Evolutionary conservation across 2,113 vertebrate species (phyloP), one percentile per base, ranked within the genome.

Genomic region (Corythaeola cristata): DNA sequence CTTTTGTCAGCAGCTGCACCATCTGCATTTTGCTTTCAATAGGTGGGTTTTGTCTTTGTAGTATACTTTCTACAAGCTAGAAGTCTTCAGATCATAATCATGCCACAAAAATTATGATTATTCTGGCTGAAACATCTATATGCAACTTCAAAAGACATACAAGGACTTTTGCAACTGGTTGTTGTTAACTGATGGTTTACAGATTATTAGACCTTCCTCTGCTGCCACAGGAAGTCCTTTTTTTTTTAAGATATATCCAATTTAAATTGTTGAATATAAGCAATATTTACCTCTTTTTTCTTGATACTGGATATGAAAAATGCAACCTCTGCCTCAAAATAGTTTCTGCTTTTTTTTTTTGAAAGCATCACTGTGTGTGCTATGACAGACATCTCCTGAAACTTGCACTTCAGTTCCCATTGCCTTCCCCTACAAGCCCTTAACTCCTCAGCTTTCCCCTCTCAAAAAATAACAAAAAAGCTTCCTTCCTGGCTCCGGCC

Each of bases 281-380:
- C 5, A 3, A 66, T 33, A 69, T 71, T 81, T 66, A 53, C 9
- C 17, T 58, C 12, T 76, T 60, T 58, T 55, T 35, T 6, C 12
- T 83, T 0, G 0, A 11, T 52, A 6, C 3, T 74, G 12, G 6
- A 26, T 62, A 77, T 4, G 6, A 78, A 74, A 74, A 62, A 35
- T 39, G 7, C 4, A 77, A 12, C 2, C 4, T 67, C 12, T 76
- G 19, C 13, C 13, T 39, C 37, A 60, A 16, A 74, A 52, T 6
- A 85, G 3, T 26, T 90, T 74, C 45, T 77, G 11, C 2, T 67
- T 66, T 82, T 78, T 39, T 18, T 5, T 10, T 6, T 12, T 26
- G 14, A 6, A 66, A 19, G 7, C 17, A 4, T 11, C 27, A 3
- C 32, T 62, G 6, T 7, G 1, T 50, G 22, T 26, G 5, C 44